These are phyloP conservation scores for Therioaphis trifolii DNA, from an alignment of 2,888 invertebrate genomes.

Conservation along the genomic window DNA sequence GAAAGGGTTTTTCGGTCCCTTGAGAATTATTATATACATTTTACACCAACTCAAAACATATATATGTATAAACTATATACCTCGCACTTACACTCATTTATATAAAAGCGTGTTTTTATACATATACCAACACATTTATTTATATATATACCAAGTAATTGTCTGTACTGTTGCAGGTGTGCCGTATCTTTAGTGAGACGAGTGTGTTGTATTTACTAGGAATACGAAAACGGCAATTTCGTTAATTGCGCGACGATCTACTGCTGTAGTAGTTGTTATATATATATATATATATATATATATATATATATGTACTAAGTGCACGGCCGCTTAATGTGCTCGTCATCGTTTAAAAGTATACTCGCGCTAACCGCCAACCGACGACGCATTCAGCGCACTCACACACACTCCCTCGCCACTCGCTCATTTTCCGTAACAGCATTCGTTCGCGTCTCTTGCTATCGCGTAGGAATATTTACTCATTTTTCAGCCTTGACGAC, in stretches of 20 bases:
- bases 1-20: constrained; percentile 50
- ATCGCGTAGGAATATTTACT: background rate
- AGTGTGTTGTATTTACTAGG: background rate
- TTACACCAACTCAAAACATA: background rate
- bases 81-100: background rate
- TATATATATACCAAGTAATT: background rate
- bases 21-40: constrained; percentile 22
- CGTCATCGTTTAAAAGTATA: constrained; percentile 43
- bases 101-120: constrained; percentile 11
- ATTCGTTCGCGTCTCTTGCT: too few relatives aligned
- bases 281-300: background rate
- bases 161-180: background rate
- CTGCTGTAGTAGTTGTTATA: background rate
- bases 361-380: background rate
- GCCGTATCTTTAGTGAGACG: background rate
- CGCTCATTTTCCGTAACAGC: too few relatives aligned
- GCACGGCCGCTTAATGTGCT: background rate
- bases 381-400: background rate
- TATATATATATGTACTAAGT: background rate
- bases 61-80: background rate
- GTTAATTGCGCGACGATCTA: constrained; percentile 25
- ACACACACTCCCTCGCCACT: too few relatives aligned
- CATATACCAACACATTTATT: background rate
- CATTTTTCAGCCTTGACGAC: background rate
- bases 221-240: constrained; percentile 20